Evolutionary conservation across 92 coral and sea anemone genomes (phyloP).

Genomic region (Micromussa lordhowensis): DNA sequence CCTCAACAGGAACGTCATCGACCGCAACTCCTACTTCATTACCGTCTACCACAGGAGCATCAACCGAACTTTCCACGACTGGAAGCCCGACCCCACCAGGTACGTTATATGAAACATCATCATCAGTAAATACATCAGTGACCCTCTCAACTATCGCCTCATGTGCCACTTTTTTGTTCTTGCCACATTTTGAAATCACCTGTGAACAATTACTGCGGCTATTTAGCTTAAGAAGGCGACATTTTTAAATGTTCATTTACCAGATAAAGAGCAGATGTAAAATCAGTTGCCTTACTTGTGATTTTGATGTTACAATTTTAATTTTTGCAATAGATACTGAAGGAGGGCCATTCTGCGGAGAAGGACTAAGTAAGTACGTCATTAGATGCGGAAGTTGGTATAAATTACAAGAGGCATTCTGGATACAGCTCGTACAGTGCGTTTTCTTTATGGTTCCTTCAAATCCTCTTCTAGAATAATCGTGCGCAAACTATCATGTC

Average conservation of each 20-base stretch:
- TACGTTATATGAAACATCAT: not conserved
- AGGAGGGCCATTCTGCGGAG: slow-evolving; percentile 14
- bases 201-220: no score
- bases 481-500: not conserved
- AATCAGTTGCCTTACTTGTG: not conserved
- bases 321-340: not conserved
- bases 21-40: not conserved
- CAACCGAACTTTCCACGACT: not conserved
- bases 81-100: not conserved
- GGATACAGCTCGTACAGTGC: no score
- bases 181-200: no score
- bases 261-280: not conserved
- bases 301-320: not conserved
- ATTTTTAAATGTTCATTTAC: no score
- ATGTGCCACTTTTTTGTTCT: no score
- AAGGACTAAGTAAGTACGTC: slow-evolving; percentile 18
- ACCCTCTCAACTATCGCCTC: no score
- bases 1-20: not conserved
- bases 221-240: no score
- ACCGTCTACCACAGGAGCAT: not conserved
- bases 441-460: no score
- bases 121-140: no score
- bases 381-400: not conserved
- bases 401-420: no score
- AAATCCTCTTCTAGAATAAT: no score